These are phyloP conservation scores for Halcyon senegalensis DNA, from an alignment of 2,113 vertebrate species.

Conservation along the genomic window DNA sequence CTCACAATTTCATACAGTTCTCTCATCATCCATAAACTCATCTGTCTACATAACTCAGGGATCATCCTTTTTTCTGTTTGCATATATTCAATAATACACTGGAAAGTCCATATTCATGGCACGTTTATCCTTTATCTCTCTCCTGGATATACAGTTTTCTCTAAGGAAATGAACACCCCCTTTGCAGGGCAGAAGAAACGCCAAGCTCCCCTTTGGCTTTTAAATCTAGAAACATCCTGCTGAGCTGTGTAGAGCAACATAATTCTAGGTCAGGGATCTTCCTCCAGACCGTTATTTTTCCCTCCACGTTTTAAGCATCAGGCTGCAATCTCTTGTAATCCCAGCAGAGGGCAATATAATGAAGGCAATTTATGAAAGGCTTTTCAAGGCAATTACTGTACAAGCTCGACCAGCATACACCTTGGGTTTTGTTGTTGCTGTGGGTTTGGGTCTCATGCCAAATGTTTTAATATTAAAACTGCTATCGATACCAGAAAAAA, in stretches of 20 bases:
- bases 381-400: neutral
- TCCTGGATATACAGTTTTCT: neutral
- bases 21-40: neutral
- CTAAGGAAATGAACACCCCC: accelerated
- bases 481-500: neutral
- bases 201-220: neutral
- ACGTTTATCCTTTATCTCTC: neutral
- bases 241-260: neutral
- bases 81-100: neutral
- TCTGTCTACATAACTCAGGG: neutral
- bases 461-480: neutral
- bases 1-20: neutral
- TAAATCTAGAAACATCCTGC: neutral
- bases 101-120: neutral
- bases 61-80: neutral
- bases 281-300: accelerated
- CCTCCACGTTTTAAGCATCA: neutral
- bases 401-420: neutral
- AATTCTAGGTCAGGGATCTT: neutral
- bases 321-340: neutral
- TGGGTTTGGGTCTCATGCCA: neutral
- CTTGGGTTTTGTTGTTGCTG: neutral
- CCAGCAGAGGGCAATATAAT: slow-evolving; percentile 61
- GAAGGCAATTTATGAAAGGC: neutral
- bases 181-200: neutral